These are phyloP conservation scores for Chironomus striatipennis DNA, from an alignment of 1,140 invertebrate species.

Conservation along the genomic window DNA sequence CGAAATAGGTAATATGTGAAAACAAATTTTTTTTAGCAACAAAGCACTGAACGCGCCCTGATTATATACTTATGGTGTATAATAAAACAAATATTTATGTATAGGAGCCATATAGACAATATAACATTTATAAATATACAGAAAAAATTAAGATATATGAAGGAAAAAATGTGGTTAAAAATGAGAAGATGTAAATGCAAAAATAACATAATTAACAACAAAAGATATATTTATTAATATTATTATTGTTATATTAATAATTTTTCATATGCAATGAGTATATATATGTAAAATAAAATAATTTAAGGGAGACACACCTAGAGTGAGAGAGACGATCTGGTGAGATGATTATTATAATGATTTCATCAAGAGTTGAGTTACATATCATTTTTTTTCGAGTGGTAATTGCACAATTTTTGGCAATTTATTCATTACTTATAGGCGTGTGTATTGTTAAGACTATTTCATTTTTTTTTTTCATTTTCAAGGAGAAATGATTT, in stretches of 20 bases:
- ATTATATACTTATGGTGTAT: not conserved
- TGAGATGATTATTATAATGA: slow-evolving; percentile 9
- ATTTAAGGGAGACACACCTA: slow-evolving; percentile 12
- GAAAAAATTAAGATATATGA: not conserved
- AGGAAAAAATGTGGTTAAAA: slow-evolving; percentile 13
- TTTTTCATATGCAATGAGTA: not conserved
- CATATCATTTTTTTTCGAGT: not conserved
- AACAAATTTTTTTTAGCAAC: not conserved
- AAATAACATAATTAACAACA: slow-evolving; percentile 8
- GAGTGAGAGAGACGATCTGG: not conserved
- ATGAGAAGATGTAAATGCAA: slow-evolving; percentile 12
- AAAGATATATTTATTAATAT: not conserved
- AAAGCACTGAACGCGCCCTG: slow-evolving; percentile 19
- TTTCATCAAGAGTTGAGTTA: slow-evolving; percentile 13
- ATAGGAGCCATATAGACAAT: slow-evolving; percentile 1
- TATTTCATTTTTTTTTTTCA: not conserved
- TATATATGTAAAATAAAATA: not conserved
- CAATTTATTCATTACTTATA: slow-evolving; percentile 8
- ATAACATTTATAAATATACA: slow-evolving; percentile 1
- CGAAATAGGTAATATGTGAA: too few relatives aligned
- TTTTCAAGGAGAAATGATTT: not conserved
- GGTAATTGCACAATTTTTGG: not conserved
- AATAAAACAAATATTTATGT: not conserved
- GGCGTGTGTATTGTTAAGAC: not conserved
- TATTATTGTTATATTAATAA: not conserved